Evolutionary conservation across 2,888 invertebrate genomes (phyloP), one percentile per base, ranked within the genome.

Genomic region (Aspidapion aeneum): DNA sequence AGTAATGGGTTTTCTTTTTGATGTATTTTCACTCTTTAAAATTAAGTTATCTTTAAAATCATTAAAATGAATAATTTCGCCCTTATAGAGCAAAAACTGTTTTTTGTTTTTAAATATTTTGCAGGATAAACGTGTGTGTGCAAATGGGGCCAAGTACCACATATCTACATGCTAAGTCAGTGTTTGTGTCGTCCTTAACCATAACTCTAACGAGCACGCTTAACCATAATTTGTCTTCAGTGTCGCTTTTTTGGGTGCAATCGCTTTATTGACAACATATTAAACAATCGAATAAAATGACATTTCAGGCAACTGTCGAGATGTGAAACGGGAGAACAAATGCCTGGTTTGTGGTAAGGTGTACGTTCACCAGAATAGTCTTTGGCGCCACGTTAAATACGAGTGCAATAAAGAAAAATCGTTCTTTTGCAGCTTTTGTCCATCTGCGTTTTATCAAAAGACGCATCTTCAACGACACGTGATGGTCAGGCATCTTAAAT

Each of bases 301-400:
- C 35, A 35, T 35, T 35, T 35, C 35, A 35, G 35, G 35, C 35
- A 12, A 7, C 35, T 3, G 35, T 12, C 35, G 35, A 35, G 35
- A 12, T 7, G 35, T 7, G 35, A 35, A 35, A 12, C 3, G 35
- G 35, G 35, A 35, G 22, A 64, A 64, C 35, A 51, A 35, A 17
- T 66, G 66, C 60, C 49, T 82, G 69, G 82, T 82, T 67, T 92
- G 91, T 77, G 88, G 88, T 63, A 92, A 91, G 81, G 84, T 85
- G 64, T 93, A 91, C 82, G 86, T 85, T 75, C 85, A 86, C 78
- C 87, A 87, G 74, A 86, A 87, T 65, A 89, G 88, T 21, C 80
- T 90, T 63, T 86, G 85, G 74, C 85, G 90, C 64, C 90, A 90
- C 77, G 83, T 86, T 72, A 85, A 85, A 75, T 87, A 87, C 78